Conservation (phyloP, 92 coral and sea anemone genomes). For the Bergia puertoricense region DNA sequence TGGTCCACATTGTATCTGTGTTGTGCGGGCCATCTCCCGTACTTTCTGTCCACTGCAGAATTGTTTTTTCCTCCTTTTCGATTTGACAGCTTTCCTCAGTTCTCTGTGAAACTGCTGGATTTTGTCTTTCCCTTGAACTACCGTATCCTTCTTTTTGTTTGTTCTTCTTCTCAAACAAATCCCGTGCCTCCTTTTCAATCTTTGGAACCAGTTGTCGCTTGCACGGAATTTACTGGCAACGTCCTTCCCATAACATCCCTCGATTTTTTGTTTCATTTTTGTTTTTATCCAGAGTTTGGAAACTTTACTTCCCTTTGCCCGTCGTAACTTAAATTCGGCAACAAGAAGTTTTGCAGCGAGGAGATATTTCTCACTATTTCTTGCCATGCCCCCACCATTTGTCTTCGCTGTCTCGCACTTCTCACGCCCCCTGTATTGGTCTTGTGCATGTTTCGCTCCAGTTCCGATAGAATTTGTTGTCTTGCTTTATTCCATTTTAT, state of each 20-base stretch:
- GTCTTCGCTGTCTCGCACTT: slow-evolving; percentile 15
- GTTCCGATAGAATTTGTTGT: slow-evolving; percentile 8
- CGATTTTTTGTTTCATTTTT: too few species aligned
- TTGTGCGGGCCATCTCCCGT: slow-evolving; percentile 51
- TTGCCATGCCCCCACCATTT: slow-evolving; percentile 17
- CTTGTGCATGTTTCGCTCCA: slow-evolving; percentile 36
- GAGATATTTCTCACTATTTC: slow-evolving; percentile 30
- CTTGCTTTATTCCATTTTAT: slow-evolving; percentile 47
- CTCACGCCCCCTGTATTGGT: slow-evolving; percentile 36
- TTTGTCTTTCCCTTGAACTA: slow-evolving; percentile 47
- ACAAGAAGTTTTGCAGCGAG: slow-evolving; percentile 38
- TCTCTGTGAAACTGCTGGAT: slow-evolving; percentile 52
- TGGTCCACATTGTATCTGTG: slow-evolving; percentile 44
- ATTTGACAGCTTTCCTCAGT: slow-evolving; percentile 52
- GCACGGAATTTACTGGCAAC: slow-evolving; percentile 27
- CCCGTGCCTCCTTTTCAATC: slow-evolving; percentile 29
- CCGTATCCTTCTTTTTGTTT: slow-evolving; percentile 47
- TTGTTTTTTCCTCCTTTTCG: slow-evolving; percentile 54
- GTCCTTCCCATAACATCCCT: too few species aligned
- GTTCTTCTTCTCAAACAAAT: slow-evolving; percentile 53
- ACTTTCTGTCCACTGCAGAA: slow-evolving; percentile 44
- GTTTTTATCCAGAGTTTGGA: too few species aligned
- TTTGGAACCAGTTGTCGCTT: slow-evolving; percentile 45
- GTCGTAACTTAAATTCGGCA: slow-evolving; percentile 46
- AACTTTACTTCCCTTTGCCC: slow-evolving; percentile 42